Evolutionary conservation across 2,113 vertebrate genomes (phyloP).

Genomic region (Ochotona princeps): DNA sequence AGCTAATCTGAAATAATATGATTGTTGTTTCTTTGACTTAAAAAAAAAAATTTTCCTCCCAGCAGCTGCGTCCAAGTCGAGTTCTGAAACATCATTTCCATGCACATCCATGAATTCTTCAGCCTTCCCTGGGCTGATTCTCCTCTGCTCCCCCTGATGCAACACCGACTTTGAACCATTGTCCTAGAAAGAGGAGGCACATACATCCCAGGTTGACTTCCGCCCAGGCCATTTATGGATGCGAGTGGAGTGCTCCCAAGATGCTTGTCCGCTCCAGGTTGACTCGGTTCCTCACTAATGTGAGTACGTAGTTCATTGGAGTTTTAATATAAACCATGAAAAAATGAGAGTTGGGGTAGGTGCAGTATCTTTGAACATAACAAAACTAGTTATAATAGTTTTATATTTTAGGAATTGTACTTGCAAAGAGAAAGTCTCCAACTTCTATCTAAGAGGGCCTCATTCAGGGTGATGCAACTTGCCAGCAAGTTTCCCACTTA

Average conservation of each 20-base stretch:
- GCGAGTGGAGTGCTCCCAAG: not conserved
- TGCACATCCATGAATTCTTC: slow-evolving; percentile 65
- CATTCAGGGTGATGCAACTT: not conserved
- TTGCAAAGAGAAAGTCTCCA: not conserved
- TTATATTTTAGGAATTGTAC: not conserved
- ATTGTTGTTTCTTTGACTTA: slow-evolving; percentile 27
- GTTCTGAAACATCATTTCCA: slow-evolving; percentile 58
- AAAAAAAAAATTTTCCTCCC: not conserved
- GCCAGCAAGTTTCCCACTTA: not conserved
- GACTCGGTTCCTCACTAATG: not conserved
- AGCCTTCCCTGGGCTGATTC: slow-evolving; percentile 28
- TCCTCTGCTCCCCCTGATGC: not conserved
- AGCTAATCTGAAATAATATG: slow-evolving; percentile 64
- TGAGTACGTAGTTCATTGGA: not conserved
- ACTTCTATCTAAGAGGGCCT: not conserved
- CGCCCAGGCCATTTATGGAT: not conserved
- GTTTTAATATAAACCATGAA: not conserved
- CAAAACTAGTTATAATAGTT: slow-evolving; percentile 31
- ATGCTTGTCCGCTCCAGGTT: not conserved
- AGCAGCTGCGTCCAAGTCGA: slow-evolving; percentile 50
- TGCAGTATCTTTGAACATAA: not conserved
- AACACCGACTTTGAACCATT: slow-evolving; percentile 32
- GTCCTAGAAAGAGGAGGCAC: slow-evolving; percentile 12
- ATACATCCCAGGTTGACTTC: not conserved
- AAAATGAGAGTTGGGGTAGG: not conserved